A percentile compares a stretch with the other conserved stretches of the same genome.
Conservation (phyloP, 1,140 invertebrate genomes). For the Leptoteleia sp. region DNA sequence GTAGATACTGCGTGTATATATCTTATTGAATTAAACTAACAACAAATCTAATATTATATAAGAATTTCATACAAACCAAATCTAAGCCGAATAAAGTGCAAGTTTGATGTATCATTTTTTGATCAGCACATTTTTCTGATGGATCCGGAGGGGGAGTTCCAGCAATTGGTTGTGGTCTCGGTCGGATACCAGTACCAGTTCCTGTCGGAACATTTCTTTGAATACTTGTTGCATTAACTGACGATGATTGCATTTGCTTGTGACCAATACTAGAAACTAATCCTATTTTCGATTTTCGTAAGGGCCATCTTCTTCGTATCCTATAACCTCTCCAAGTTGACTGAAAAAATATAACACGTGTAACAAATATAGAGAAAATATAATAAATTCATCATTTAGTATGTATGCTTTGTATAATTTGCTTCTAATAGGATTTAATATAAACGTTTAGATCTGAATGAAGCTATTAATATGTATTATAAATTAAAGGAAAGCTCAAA, state of each 20-base stretch:
- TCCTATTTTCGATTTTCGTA: slow-evolving; percentile 80
- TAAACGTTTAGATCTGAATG: too few relatives aligned
- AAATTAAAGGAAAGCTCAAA: too few relatives aligned
- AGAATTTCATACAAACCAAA: slow-evolving; percentile 85
- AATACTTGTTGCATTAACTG: slow-evolving; percentile 57
- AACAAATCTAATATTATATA: too few relatives aligned
- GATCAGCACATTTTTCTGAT: slow-evolving; percentile 89
- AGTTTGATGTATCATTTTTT: slow-evolving; percentile 93
- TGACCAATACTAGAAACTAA: slow-evolving; percentile 51
- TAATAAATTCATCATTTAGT: too few relatives aligned
- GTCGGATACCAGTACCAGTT: slow-evolving; percentile 82
- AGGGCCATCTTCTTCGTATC: slow-evolving; percentile 86
- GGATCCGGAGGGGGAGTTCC: slow-evolving; percentile 89
- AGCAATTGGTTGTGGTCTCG: slow-evolving; percentile 93
- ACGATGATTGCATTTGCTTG: slow-evolving; percentile 51
- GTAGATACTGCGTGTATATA: too few relatives aligned
- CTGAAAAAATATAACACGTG: slow-evolving; percentile 81
- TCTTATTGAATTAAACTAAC: too few relatives aligned
- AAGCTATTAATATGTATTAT: too few relatives aligned
- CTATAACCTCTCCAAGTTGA: slow-evolving; percentile 91
- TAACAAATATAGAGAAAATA: not conserved
- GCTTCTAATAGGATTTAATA: too few relatives aligned
- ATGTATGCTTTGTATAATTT: too few relatives aligned
- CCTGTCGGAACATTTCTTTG: slow-evolving; percentile 72
- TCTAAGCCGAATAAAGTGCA: slow-evolving; percentile 94